phyloP scores from a whole-genome alignment of 2,797 vertebrate genomes.

The Neomorphus geoffroyi region DNA sequence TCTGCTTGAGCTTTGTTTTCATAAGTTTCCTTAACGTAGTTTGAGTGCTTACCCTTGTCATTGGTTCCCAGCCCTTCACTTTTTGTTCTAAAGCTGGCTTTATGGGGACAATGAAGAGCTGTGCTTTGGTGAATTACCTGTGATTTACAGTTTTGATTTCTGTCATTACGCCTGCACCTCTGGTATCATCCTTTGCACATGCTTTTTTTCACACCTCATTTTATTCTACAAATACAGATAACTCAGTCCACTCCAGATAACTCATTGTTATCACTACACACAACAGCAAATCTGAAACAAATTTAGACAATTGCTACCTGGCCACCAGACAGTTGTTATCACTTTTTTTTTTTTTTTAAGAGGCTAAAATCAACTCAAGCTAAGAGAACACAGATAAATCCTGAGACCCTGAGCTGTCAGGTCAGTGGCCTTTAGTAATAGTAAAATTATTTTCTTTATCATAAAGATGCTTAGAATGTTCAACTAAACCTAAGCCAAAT shows the following conservation, averaged over 20 bases:
- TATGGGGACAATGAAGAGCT: background rate
- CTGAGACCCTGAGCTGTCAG: background rate
- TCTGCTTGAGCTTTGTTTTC: background rate
- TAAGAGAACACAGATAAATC: background rate
- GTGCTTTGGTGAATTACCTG: background rate
- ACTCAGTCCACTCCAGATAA: background rate
- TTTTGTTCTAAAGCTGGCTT: background rate
- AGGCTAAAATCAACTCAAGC: background rate
- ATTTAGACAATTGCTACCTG: background rate
- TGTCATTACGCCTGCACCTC: background rate
- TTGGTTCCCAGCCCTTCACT: background rate
- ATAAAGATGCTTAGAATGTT: background rate
- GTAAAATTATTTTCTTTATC: background rate
- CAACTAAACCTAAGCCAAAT: background rate
- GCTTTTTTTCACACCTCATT: background rate
- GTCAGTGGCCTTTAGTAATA: background rate
- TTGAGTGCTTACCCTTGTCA: rapidly evolving
- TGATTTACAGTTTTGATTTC: background rate
- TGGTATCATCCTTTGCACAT: rapidly evolving
- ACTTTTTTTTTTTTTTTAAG: background rate
- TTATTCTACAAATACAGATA: background rate
- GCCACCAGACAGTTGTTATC: background rate
- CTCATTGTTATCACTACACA: background rate
- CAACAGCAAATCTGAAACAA: background rate
- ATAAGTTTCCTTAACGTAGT: background rate